phyloP scores from a whole-genome alignment of 2,888 invertebrate species.

The Hyles lineata region DNA sequence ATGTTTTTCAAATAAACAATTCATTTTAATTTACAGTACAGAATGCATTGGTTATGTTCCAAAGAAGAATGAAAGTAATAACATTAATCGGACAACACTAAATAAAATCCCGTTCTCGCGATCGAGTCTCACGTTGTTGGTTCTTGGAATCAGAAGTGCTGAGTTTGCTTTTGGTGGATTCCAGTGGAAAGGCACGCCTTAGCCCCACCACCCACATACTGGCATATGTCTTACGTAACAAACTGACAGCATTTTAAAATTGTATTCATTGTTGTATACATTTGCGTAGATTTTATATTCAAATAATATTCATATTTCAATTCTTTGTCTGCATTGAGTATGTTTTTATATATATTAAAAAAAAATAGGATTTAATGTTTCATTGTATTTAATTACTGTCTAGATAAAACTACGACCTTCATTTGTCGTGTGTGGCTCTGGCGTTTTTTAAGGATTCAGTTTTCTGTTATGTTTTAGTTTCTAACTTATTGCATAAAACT shows the following conservation, averaged over 20 bases:
- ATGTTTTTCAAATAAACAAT: neutral
- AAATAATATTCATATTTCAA: too few relatives aligned
- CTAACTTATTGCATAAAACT: too few relatives aligned
- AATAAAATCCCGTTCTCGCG: slow-evolving; percentile 36
- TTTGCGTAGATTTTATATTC: too few relatives aligned
- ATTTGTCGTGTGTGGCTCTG: too few relatives aligned
- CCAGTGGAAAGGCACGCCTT: slow-evolving; percentile 41
- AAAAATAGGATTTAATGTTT: too few relatives aligned
- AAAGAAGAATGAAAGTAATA: slow-evolving; percentile 24
- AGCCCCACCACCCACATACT: slow-evolving; percentile 52
- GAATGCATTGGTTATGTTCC: slow-evolving; percentile 4
- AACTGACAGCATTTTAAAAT: neutral
- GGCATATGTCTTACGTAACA: slow-evolving; percentile 38
- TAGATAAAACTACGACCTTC: too few relatives aligned
- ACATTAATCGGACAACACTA: slow-evolving; percentile 27
- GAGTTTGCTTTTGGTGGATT: slow-evolving; percentile 48
- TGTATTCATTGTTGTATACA: too few relatives aligned
- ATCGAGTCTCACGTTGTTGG: slow-evolving; percentile 52
- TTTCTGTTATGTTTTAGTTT: too few relatives aligned
- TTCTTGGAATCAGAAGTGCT: slow-evolving; percentile 63
- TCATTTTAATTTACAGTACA: neutral
- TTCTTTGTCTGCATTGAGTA: too few relatives aligned
- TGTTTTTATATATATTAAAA: too few relatives aligned
- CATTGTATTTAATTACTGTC: too few relatives aligned
- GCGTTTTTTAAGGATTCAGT: too few relatives aligned